These are phyloP conservation scores for Tapirus indicus DNA, from an alignment of 2,797 vertebrate species.

Conservation along the genomic window DNA sequence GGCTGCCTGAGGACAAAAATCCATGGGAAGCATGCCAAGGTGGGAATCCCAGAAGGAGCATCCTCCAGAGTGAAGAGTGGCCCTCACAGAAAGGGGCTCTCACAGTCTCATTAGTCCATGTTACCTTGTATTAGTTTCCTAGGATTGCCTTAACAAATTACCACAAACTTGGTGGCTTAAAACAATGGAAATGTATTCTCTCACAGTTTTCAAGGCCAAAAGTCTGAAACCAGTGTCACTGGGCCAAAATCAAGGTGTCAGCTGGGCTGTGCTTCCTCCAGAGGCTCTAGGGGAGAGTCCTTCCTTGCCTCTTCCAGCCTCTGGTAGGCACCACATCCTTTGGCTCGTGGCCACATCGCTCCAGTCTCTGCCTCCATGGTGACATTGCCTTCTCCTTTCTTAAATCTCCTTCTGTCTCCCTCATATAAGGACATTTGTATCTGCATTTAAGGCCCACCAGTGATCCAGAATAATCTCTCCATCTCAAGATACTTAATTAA, in stretches of 20 bases:
- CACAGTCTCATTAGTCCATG: background rate
- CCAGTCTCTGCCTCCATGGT: background rate
- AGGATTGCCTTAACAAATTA: background rate
- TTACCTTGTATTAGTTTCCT: background rate
- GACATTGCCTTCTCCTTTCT: background rate
- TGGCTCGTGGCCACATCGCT: background rate
- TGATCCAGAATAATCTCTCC: background rate
- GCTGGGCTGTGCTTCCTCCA: background rate
- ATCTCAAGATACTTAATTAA: background rate
- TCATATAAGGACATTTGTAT: background rate
- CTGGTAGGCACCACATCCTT: background rate
- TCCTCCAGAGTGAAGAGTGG: background rate
- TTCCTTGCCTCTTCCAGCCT: background rate
- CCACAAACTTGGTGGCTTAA: background rate
- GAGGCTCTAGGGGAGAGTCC: background rate
- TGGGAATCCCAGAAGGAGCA: background rate
- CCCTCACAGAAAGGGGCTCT: background rate
- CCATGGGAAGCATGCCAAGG: background rate
- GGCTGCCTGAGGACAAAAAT: background rate
- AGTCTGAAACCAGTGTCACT: background rate
- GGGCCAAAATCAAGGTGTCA: background rate
- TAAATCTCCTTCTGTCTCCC: background rate
- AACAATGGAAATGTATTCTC: background rate
- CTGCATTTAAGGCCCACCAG: background rate
- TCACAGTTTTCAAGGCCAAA: background rate